Evolutionary conservation across 2,888 invertebrate species (phyloP), one percentile per base, ranked within the genome.

Genomic region (Melipona beecheii): DNA sequence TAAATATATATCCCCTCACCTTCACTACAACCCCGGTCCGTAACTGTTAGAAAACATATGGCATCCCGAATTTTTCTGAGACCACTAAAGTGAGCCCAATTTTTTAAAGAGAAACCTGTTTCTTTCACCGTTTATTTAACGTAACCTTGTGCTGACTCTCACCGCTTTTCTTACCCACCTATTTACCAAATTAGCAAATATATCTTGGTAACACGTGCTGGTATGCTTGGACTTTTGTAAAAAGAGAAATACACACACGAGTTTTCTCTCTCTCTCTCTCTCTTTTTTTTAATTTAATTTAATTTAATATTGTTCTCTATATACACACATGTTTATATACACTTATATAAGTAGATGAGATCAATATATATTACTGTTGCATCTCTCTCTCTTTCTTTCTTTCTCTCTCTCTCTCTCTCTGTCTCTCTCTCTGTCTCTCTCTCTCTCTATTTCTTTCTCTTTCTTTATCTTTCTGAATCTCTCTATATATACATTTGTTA

Each of bases 81-180:
- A 72, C 71, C 84, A 31, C 54, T 54, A 24, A 36, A 36, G 36
- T 50, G 31, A 50, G 36, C 60, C 76, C 50, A 49, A 60, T 68
- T 66, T 81, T 86, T 75, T 15, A 15, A 56, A 56, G n/a, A 56
- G 36, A 36, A 36, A 36, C 71, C 69, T 78, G 78, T 72, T 77
- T 75, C 81, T 81, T 68, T 85, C 83, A 86, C 82, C 68, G 73
- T 88, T 89, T 90, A 83, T 90, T 87, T 88, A 89, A 87, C 90
- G 81, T 91, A 56, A 89, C 90, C 87, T 89, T 93, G 91, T 90
- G 92, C 92, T 93, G 91, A 92, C 83, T 92, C 78, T 89, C 92
- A 93, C 93, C 86, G 93, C 93, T 93, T 93, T 86, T 91, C 90
- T 89, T 91, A 90, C 85, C 89, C 89, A 92, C 90, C 90, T 90